Evolutionary conservation across 2,797 vertebrate genomes (phyloP).

Genomic region (Glossophaga mutica): DNA sequence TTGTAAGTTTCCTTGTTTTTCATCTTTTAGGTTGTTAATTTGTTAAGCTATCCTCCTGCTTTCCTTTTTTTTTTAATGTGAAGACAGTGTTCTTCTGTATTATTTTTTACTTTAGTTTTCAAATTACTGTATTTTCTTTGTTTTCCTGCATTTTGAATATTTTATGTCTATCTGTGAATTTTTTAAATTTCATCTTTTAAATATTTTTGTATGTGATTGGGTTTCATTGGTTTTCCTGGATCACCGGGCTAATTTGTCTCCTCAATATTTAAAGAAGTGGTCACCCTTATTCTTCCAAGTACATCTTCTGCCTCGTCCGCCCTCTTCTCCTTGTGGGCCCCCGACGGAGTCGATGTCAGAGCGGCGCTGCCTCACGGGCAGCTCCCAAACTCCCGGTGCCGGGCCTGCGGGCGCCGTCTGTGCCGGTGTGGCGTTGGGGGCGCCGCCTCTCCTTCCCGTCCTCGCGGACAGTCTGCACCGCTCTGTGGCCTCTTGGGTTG

Average conservation of each 20-base stretch:
- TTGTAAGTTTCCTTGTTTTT: not conserved
- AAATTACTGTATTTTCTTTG: not conserved
- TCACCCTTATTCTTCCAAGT: not conserved
- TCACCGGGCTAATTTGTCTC: not conserved
- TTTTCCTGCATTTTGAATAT: not conserved
- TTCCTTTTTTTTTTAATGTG: not conserved
- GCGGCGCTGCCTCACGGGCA: rapidly evolving
- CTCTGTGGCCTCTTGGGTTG: too few relatives aligned
- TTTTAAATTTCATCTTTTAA: not conserved
- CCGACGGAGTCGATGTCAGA: rapidly evolving
- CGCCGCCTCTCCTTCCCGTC: not conserved
- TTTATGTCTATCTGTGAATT: not conserved
- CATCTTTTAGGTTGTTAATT: not conserved
- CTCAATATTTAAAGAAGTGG: not conserved
- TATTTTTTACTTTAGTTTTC: not conserved
- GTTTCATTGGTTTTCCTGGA: not conserved
- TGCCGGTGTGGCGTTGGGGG: not conserved
- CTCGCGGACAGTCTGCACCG: not conserved
- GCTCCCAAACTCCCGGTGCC: rapidly evolving
- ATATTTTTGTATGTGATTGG: not conserved
- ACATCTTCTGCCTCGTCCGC: not conserved
- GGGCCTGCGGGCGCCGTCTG: too few relatives aligned
- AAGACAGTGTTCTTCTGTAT: not conserved
- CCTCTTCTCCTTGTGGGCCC: not conserved
- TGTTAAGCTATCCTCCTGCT: not conserved